Base-by-base conservation (phyloP, 2,113 vertebrate species). In the Pyxicephalus adspersus region DNA sequence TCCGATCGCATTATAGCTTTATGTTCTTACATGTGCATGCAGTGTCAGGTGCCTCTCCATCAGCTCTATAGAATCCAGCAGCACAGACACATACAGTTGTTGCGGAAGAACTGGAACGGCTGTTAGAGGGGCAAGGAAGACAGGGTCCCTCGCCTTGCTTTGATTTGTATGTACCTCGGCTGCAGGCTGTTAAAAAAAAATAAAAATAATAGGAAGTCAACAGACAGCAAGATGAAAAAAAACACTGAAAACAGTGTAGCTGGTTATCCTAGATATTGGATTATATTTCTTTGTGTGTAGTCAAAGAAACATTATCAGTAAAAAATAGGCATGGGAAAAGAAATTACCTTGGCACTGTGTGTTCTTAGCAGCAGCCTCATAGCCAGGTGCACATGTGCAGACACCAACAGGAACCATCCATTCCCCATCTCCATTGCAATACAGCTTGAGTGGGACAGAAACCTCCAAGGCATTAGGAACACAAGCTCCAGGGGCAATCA, bases 371-470 rank as follows among this genome's bases (percentile, higher is more conserved):
- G 95, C 85, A 0, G 96, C 93, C 86, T 98, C 96, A 0, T 97
- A 96, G 72, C 97, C 98, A 4, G 96, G 86, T 0, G 95, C 94
- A 79, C 98, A 99, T 0, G 98, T 99, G 77, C 98, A 99, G 0
- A 96, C 94, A 50, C 98, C 97, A 16, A 99, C 96, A 0, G 98
- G 98, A 80, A 99, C 97, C 98, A 99, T 99, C 98, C 98, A 98
- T 83, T 99, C 98, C 0, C 98, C 98, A 0, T 99, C 98, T 0
- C 97, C 97, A 0, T 99, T 99, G 89, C 98, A 99, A 87, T 99
- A 99, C 22, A 99, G 95, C 84, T 98, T 99, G 22, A 99, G 91
- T 0, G 98, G 98, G 52, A 99, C 98, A 0, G 97, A 98, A 72
- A 98, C 95, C 90, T 99, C 98, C 84, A 97, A 85, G 0, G 96